Evolutionary conservation across 2,888 invertebrate species (phyloP).

Genomic region (Calliphora vomitoria): DNA sequence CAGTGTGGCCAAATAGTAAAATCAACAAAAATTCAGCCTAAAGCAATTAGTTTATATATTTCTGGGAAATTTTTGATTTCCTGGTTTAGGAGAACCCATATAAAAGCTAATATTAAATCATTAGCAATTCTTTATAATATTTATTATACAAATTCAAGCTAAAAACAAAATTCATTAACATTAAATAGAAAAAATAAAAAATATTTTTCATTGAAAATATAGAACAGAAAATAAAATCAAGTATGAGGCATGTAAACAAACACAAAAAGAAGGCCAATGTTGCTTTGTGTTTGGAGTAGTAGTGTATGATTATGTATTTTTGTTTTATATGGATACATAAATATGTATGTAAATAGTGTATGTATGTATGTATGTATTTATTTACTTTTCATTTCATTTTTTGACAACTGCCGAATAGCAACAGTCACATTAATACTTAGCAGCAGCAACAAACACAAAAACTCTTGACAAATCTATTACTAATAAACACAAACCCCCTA

Average conservation of each 20-base stretch:
- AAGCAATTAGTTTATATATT: no score
- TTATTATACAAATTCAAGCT: no score
- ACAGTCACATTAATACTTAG: constrained; percentile 21
- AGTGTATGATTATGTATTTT: neutral
- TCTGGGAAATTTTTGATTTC: no score
- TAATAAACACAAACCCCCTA: constrained; percentile 61
- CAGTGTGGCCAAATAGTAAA: no score
- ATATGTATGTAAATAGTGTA: neutral
- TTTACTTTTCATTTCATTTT: constrained; percentile 57
- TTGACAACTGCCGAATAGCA: constrained; percentile 57
- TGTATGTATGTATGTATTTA: neutral
- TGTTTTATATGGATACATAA: neutral
- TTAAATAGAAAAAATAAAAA: neutral
- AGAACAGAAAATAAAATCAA: constrained; percentile 6
- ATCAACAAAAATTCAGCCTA: no score
- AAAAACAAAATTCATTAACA: no score
- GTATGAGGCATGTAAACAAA: neutral
- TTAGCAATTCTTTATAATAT: no score
- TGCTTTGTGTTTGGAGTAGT: constrained; percentile 36
- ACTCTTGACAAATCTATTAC: constrained; percentile 63
- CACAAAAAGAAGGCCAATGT: constrained; percentile 59
- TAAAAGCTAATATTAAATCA: no score
- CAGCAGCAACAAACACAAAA: constrained; percentile 15
- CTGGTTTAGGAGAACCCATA: no score
- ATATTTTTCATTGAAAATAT: constrained; percentile 41